These are phyloP conservation scores for Charanyca ferruginea DNA, from an alignment of 2,888 invertebrate genomes.

Conservation along the genomic window DNA sequence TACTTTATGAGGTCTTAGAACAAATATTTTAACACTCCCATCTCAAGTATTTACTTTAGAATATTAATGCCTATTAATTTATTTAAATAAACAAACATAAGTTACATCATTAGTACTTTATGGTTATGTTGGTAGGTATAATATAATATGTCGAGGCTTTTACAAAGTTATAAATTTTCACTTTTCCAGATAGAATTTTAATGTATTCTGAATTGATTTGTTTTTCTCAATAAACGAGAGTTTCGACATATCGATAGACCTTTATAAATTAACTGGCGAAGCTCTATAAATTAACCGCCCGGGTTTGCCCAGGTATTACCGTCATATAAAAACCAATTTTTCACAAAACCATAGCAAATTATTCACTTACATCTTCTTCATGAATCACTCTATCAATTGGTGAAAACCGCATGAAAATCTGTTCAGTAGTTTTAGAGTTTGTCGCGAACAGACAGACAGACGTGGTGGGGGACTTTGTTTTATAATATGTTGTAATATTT, in stretches of 20 bases:
- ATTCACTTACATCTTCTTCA: too few species aligned
- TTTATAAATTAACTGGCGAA: background rate
- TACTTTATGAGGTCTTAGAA: conserved; percentile 31
- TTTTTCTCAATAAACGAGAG: background rate
- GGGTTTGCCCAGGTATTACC: too few species aligned
- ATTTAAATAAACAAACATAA: conserved; percentile 48
- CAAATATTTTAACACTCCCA: conserved; percentile 26
- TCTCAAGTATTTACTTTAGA: conserved; percentile 31
- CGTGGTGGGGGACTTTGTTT: too few species aligned
- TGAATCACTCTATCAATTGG: too few species aligned
- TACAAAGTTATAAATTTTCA: conserved; percentile 28
- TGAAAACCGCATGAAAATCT: too few species aligned
- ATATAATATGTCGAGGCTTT: conserved; percentile 10
- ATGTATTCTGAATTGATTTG: background rate
- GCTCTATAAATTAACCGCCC: too few species aligned
- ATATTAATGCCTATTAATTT: conserved; percentile 49
- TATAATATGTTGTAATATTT: too few species aligned
- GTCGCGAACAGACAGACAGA: too few species aligned
- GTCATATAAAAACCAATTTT: too few species aligned
- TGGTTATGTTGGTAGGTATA: background rate
- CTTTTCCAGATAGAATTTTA: conserved; percentile 24
- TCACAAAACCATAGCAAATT: too few species aligned
- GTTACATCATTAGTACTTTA: conserved; percentile 41
- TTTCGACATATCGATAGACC: background rate
- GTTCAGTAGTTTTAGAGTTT: too few species aligned